Evolutionary conservation across 2,113 vertebrate species (phyloP).

Genomic region (Uropsilus gracilis): DNA sequence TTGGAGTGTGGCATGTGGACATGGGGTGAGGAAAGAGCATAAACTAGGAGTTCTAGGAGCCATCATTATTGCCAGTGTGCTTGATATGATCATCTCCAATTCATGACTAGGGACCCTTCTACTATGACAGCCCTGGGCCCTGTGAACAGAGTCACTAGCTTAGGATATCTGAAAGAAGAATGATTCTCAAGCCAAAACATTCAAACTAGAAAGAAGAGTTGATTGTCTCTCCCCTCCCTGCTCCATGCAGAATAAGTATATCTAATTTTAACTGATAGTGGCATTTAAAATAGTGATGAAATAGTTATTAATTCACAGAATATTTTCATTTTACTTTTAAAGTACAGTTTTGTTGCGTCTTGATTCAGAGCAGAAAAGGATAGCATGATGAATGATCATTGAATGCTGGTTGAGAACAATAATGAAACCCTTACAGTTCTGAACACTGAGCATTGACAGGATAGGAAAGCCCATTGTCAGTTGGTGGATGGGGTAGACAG

Average conservation of each 20-base stretch:
- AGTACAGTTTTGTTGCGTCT: neutral
- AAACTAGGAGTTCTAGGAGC: neutral
- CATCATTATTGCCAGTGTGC: fast-evolving
- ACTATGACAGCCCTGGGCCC: fast-evolving
- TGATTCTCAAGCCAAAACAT: neutral
- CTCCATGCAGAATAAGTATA: neutral
- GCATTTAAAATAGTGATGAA: neutral
- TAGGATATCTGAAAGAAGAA: neutral
- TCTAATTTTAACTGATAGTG: neutral
- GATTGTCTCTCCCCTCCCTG: neutral
- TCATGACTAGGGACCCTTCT: neutral
- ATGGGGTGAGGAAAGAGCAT: neutral
- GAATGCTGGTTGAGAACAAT: neutral
- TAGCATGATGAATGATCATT: neutral
- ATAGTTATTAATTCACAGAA: neutral
- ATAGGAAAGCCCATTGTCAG: neutral
- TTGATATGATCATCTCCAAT: neutral
- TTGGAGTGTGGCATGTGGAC: neutral
- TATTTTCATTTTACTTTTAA: too few relatives aligned
- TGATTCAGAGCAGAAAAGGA: neutral
- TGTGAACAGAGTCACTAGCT: neutral
- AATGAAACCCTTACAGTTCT: neutral
- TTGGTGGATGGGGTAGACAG: neutral
- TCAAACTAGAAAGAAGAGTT: neutral
- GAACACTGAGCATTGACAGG: neutral